Evolutionary conservation across 2,113 vertebrate species (phyloP).

Genomic region (Perca flavescens): DNA sequence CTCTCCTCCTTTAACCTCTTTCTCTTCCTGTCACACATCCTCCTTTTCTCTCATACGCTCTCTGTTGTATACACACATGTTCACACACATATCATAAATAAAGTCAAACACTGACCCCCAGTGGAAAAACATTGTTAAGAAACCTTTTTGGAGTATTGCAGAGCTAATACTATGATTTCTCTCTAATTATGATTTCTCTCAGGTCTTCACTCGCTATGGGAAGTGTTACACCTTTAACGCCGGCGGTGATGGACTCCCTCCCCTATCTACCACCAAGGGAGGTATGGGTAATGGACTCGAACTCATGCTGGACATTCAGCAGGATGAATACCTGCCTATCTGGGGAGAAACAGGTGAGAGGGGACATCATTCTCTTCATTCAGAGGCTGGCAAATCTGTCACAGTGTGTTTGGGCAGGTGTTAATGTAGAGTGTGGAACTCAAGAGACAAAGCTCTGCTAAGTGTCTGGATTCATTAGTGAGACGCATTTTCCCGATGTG

Average conservation of each 20-base stretch:
- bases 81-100: not conserved
- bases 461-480: not conserved
- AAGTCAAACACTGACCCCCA: conserved; percentile 74
- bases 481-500: not conserved
- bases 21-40: conserved; percentile 15
- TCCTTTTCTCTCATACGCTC: not conserved
- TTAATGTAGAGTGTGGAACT: not conserved
- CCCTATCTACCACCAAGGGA: conserved; percentile 93
- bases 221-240: conserved; percentile 99
- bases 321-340: conserved; percentile 96
- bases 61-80: not conserved
- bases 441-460: not conserved
- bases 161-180: not conserved
- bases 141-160: not conserved
- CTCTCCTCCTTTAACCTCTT: conserved; percentile 8
- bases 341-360: conserved; percentile 96
- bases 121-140: conserved; percentile 56
- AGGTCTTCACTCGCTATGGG: conserved; percentile 98
- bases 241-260: conserved; percentile 87
- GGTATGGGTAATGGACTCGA: conserved; percentile 98
- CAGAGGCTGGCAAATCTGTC: not conserved
- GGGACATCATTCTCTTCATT: not conserved
- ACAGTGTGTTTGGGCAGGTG: not conserved
- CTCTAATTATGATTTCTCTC: conserved; percentile 54
- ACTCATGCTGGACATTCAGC: conserved; percentile 99